These are phyloP conservation scores for Metalampra italica DNA, from an alignment of 2,888 invertebrate species.

Conservation along the genomic window DNA sequence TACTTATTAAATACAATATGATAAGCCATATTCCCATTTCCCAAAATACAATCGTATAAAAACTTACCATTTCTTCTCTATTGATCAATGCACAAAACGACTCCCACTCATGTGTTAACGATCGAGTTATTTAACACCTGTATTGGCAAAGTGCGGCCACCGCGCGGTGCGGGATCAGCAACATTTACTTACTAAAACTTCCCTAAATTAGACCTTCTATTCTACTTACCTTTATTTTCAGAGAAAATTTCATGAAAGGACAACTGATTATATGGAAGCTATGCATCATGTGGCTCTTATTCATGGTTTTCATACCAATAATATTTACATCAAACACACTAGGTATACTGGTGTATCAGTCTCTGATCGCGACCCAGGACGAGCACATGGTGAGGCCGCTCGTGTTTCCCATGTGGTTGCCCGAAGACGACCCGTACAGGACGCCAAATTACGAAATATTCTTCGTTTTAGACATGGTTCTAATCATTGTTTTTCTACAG, in stretches of 20 bases:
- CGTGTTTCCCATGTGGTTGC: slow-evolving; percentile 53
- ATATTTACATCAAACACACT: too few species aligned
- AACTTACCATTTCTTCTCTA: too few species aligned
- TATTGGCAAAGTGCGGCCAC: too few species aligned
- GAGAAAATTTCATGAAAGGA: slow-evolving; percentile 41
- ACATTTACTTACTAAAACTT: too few species aligned
- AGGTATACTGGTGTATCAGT: slow-evolving; percentile 39
- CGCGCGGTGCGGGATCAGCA: too few species aligned
- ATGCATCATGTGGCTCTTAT: slow-evolving; percentile 37
- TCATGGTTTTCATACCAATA: slow-evolving; percentile 18
- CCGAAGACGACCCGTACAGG: slow-evolving; percentile 47
- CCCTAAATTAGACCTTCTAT: slow-evolving; percentile 31
- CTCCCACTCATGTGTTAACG: too few species aligned
- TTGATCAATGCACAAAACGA: too few species aligned
- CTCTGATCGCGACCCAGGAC: slow-evolving; percentile 38
- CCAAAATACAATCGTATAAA: too few species aligned
- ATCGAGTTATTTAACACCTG: too few species aligned
- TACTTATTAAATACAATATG: too few species aligned
- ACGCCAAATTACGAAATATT: slow-evolving; percentile 58
- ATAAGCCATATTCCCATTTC: too few species aligned
- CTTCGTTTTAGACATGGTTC: slow-evolving; percentile 24
- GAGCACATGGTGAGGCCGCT: slow-evolving; percentile 44
- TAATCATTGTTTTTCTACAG: slow-evolving; percentile 27
- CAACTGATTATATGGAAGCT: slow-evolving; percentile 53
- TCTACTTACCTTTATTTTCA: slow-evolving; percentile 36